phyloP scores from a whole-genome alignment of 2,797 vertebrate species.

The Rhinatrema bivittatum region DNA sequence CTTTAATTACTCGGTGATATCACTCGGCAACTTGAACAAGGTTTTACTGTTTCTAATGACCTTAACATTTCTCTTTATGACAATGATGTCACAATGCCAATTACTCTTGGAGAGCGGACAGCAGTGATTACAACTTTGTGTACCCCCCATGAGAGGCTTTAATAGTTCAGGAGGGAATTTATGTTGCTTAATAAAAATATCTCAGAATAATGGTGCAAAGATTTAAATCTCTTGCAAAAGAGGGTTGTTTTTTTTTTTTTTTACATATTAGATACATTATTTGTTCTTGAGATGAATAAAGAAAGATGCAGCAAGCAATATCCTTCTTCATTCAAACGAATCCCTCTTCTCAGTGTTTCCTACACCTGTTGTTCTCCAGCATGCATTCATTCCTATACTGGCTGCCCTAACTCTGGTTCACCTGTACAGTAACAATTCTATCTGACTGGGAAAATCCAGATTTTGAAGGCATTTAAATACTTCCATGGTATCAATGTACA shows the following conservation, averaged over 20 bases:
- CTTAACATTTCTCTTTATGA: slow-evolving; percentile 12
- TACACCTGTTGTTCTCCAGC: too few species aligned
- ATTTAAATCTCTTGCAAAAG: slow-evolving; percentile 12
- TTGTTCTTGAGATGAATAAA: background rate
- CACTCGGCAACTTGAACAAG: too few species aligned
- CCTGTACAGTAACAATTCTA: too few species aligned
- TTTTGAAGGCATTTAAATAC: too few species aligned
- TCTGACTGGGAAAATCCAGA: too few species aligned
- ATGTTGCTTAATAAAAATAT: slow-evolving; percentile 22
- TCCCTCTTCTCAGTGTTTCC: too few species aligned
- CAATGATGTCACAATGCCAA: slow-evolving; percentile 17
- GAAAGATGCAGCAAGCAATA: too few species aligned
- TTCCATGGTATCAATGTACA: too few species aligned
- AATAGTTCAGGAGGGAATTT: slow-evolving; percentile 15
- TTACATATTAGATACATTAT: slow-evolving; percentile 2
- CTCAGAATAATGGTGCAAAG: slow-evolving; percentile 16
- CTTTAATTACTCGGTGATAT: too few species aligned
- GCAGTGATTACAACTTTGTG: slow-evolving; percentile 30
- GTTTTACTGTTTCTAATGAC: background rate
- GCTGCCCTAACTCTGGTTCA: too few species aligned
- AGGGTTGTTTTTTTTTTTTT: background rate
- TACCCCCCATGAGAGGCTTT: slow-evolving; percentile 6
- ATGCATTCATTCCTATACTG: too few species aligned
- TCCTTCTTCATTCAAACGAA: too few species aligned
- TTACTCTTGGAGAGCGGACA: slow-evolving; percentile 24